Evolutionary conservation across 2,888 invertebrate species (phyloP).

Genomic region (Nasonovia ribisnigri): DNA sequence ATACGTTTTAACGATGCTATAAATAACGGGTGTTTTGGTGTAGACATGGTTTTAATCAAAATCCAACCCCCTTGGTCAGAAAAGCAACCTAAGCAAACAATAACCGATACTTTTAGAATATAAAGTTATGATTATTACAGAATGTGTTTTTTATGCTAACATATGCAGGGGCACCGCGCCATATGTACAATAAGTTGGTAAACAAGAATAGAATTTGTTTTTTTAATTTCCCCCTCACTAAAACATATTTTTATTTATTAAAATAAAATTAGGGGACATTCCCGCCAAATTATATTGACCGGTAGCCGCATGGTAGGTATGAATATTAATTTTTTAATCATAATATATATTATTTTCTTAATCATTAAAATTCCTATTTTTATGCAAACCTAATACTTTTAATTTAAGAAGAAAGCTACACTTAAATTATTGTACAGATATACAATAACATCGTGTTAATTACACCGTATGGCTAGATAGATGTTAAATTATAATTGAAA

Average conservation of each 20-base stretch:
- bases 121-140: background rate
- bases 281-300: constrained; percentile 36
- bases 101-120: background rate
- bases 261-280: constrained; percentile 32
- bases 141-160: constrained; percentile 2
- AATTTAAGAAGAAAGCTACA: background rate
- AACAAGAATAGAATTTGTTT: constrained; percentile 22
- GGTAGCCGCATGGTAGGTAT: background rate
- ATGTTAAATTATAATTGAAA: background rate
- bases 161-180: background rate
- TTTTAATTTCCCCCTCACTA: constrained; percentile 33
- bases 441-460: background rate
- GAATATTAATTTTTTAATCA: background rate
- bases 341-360: background rate
- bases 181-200: constrained; percentile 36
- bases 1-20: constrained; percentile 19
- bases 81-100: constrained; percentile 37
- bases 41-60: background rate
- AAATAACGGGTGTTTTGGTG: background rate
- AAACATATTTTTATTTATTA: constrained; percentile 27
- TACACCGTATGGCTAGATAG: background rate
- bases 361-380: background rate
- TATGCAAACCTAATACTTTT: background rate
- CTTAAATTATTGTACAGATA: background rate
- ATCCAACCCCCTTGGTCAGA: constrained; percentile 1